These are phyloP conservation scores for Eurytemora carolleeae DNA, from an alignment of 1,140 invertebrate species.

Conservation along the genomic window DNA sequence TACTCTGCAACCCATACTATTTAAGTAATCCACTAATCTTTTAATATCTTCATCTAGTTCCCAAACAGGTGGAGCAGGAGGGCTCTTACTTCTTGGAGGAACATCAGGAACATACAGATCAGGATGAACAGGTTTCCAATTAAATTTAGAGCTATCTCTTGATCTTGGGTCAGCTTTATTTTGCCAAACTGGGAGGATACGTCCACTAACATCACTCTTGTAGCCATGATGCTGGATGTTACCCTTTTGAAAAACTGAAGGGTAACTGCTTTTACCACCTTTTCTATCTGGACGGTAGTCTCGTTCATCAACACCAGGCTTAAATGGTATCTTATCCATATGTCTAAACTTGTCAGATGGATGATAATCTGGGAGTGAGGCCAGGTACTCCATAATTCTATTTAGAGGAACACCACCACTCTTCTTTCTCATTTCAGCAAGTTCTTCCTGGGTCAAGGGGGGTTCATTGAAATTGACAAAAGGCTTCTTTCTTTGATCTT, in stretches of 20 bases:
- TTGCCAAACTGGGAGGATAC: slow-evolving; percentile 5
- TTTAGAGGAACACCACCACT: not conserved
- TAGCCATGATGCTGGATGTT: slow-evolving; percentile 7
- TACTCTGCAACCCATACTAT: not conserved
- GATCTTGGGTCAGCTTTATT: not conserved
- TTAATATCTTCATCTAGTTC: not conserved
- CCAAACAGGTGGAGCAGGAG: not conserved
- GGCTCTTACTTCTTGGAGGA: not conserved
- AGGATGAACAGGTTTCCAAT: not conserved
- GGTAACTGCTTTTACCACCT: not conserved
- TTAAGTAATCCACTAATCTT: not conserved
- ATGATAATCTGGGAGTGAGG: slow-evolving; percentile 10
- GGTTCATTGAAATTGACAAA: slow-evolving; percentile 7
- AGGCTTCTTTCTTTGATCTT: slow-evolving; percentile 6
- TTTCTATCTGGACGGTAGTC: not conserved
- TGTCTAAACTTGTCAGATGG: not conserved
- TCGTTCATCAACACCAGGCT: not conserved
- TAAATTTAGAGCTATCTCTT: not conserved
- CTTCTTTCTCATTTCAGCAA: slow-evolving; percentile 4
- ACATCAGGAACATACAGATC: not conserved
- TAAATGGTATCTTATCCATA: not conserved
- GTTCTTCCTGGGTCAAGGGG: slow-evolving; percentile 1
- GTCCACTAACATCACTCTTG: slow-evolving; percentile 5
- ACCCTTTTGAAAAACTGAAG: slow-evolving; percentile 10
- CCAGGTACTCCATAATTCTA: slow-evolving; percentile 6